Evolutionary conservation across 1,140 invertebrate genomes (phyloP).

Genomic region (Dreissena rostriformis): DNA sequence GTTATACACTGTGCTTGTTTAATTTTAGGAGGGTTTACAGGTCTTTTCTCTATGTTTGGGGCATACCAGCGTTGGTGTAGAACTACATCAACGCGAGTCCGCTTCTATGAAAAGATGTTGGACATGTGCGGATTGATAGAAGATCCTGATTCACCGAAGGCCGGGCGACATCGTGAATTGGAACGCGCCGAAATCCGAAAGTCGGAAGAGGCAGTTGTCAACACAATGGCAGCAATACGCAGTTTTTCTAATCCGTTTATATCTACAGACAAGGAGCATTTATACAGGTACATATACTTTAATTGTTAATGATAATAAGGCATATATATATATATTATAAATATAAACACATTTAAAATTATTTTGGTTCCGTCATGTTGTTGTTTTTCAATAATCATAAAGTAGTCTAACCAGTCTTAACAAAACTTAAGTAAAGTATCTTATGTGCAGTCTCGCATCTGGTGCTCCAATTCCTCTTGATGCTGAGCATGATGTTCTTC

Average conservation of each 20-base stretch:
- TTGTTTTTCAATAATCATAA: no score
- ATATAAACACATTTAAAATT: no score
- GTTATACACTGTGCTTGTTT: conserved; percentile 2
- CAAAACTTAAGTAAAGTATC: no score
- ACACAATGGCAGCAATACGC: conserved; percentile 46
- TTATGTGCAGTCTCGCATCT: no score
- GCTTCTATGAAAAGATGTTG: conserved; percentile 48
- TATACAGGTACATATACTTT: no score
- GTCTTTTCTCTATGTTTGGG: conserved; percentile 24
- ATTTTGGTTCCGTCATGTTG: no score
- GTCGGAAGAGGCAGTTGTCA: conserved; percentile 45
- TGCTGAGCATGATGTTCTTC: no score
- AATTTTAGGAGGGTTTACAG: conserved; percentile 22
- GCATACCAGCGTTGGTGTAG: conserved; percentile 56
- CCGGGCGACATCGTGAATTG: conserved; percentile 51
- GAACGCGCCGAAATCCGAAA: conserved; percentile 46
- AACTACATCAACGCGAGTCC: conserved; percentile 47
- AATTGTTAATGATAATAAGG: no score
- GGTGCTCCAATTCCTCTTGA: no score
- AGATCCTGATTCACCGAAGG: background rate
- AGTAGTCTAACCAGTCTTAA: no score
- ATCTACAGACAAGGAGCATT: conserved; percentile 37
- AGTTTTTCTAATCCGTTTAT: conserved; percentile 52
- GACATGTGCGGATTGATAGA: conserved; percentile 42
- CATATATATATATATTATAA: no score